Base-by-base conservation (phyloP, 2,888 invertebrate species). In the Melieria picta region DNA sequence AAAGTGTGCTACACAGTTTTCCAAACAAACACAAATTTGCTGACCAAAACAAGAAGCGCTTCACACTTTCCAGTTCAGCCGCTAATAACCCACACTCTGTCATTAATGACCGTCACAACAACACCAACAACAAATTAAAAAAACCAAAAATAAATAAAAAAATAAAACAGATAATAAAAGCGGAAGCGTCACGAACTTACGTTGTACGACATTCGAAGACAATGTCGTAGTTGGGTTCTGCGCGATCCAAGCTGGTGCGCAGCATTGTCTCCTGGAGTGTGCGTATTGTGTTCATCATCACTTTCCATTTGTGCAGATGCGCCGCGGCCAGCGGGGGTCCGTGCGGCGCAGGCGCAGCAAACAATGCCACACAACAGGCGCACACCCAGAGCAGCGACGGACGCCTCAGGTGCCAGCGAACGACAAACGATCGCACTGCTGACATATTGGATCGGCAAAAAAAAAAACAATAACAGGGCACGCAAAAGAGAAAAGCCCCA, bases 151-250 rank as follows among this genome's bases (percentile, higher is more conserved):
- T 30, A 30, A 30, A 30, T 30, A 3, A 30, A 30, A 30, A 30
- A 30, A 30, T 30, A 3, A 30, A 1, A 30, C 3, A 30, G 2
- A 30, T 1, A 30, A 30, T 1, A 30, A 30, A 30, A 30, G 30
- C 30, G 30, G 30, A 30, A 30, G 30, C 30, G 30, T 30, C 10
- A 43, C 42, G 30, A 77, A 80, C 84, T 82, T 78, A 84, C 84
- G 79, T 79, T 74, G 82, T 82, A 65, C 83, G 83, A 64, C 83
- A 84, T 75, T 83, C 80, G 46, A 84, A 84, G 48, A 84, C 76
- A 16, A 84, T 84, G 7, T 80, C 84, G 55, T 81, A 76, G 69
- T 84, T 84, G 2, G 82, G 79, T 69, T 81, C 79, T 3, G 83
- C 84, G 5, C 82, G 80, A 66, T 82, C 79, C 60, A 84, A 74